These are phyloP conservation scores for Drosophila formosana DNA, from an alignment of 2,888 invertebrate species.

Conservation along the genomic window DNA sequence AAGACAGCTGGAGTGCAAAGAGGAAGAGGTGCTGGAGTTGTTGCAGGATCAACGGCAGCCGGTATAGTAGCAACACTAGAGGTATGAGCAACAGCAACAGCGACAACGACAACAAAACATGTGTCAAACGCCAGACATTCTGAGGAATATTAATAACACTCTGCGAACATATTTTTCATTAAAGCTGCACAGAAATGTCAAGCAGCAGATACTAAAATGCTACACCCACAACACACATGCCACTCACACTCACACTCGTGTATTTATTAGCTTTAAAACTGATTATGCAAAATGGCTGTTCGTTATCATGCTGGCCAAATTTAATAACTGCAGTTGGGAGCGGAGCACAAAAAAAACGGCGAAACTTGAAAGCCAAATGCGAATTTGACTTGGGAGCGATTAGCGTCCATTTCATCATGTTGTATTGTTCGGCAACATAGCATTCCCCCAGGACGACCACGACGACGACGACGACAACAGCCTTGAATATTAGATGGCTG, in stretches of 20 bases:
- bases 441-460: conserved; percentile 9
- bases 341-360: conserved; percentile 1
- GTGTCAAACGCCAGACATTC: conserved; percentile 79
- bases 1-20: conserved; percentile 28
- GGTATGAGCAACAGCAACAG: conserved; percentile 30
- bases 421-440: conserved; percentile 16
- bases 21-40: conserved; percentile 20
- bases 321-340: conserved; percentile 53
- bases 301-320: conserved; percentile 37
- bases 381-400: conserved; percentile 49
- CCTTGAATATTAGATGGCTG: conserved; percentile 39
- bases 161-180: conserved; percentile 78
- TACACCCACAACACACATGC: conserved; percentile 27
- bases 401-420: conserved; percentile 46
- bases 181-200: conserved; percentile 73
- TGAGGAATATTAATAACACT: conserved; percentile 81
- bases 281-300: conserved; percentile 46
- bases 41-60: conserved; percentile 26
- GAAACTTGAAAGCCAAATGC: conserved; percentile 16
- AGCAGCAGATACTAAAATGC: conserved; percentile 45
- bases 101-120: conserved; percentile 75
- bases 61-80: conserved; percentile 14
- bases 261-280: conserved; percentile 46
- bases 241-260: conserved; percentile 8
- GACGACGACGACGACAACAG: conserved; percentile 12